Conservation (phyloP, 2,113 vertebrate genomes). For the Promerops cafer region DNA sequence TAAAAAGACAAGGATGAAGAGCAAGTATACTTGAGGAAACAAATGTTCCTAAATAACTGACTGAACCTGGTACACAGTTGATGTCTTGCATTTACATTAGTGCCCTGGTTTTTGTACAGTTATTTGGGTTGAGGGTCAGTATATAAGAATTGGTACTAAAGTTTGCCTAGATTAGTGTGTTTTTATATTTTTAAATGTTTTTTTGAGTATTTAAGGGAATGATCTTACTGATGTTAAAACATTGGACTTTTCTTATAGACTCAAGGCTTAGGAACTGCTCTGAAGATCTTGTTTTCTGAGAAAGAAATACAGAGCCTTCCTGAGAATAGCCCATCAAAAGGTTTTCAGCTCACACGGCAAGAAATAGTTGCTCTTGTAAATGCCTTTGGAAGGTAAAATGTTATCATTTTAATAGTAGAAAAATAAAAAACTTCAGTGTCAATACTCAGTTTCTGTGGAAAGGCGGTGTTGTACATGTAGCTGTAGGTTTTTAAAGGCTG, state of each 20-base stretch:
- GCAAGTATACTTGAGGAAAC: background rate
- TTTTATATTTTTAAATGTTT: background rate
- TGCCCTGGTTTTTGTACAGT: background rate
- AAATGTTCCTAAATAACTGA: background rate
- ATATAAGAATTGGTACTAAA: background rate
- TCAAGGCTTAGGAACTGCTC: conserved; percentile 91
- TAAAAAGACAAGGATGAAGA: background rate
- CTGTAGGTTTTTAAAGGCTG: background rate
- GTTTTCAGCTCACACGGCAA: conserved; percentile 93
- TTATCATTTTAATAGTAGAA: background rate
- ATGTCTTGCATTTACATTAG: background rate
- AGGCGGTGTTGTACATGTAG: background rate
- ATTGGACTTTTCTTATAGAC: conserved; percentile 70
- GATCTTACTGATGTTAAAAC: background rate
- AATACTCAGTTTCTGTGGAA: background rate
- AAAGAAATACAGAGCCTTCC: conserved; percentile 92
- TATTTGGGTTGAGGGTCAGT: background rate
- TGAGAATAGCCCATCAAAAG: conserved; percentile 88
- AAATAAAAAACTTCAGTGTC: background rate
- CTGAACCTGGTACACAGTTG: background rate
- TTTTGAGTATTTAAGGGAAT: background rate
- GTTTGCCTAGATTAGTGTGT: background rate
- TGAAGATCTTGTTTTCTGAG: conserved; percentile 97
- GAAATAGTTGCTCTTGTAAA: conserved; percentile 94
- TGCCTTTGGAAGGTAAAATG: conserved; percentile 85